phyloP scores from a whole-genome alignment of 2,888 invertebrate genomes.

The Hyposoter didymator region DNA sequence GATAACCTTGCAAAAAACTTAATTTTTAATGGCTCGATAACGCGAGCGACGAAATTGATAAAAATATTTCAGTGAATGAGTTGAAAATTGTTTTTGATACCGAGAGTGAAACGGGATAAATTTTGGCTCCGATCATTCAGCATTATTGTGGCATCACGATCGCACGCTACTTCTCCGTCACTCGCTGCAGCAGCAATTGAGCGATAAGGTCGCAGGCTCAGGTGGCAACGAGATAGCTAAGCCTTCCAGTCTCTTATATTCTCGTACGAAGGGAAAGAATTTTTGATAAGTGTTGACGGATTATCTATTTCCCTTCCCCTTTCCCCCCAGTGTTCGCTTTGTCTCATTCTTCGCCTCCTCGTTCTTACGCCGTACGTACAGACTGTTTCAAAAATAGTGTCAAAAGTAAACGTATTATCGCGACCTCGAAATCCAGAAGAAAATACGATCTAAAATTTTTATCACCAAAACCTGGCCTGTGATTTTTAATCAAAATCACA shows the following conservation, averaged over 20 bases:
- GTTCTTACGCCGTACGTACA: neutral
- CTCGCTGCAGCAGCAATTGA: constrained; percentile 37
- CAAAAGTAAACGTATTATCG: neutral
- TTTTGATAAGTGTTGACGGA: constrained; percentile 27
- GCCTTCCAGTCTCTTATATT: constrained; percentile 8
- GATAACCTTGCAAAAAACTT: neutral
- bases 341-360: neutral
- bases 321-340: neutral
- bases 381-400: neutral
- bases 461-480: too few species aligned
- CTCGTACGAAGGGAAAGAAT: neutral
- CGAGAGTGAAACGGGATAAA: neutral
- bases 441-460: neutral
- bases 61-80: neutral
- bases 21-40: neutral
- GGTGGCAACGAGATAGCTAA: constrained; percentile 32
- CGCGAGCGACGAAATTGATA: neutral
- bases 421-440: neutral
- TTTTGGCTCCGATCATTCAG: constrained; percentile 20
- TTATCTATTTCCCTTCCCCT: neutral
- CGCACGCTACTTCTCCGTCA: constrained; percentile 25
- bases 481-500: too few species aligned
- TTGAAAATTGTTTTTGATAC: neutral
- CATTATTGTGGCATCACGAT: constrained; percentile 47
- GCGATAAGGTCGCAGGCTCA: constrained; percentile 45